Base-by-base conservation (phyloP, 2,797 vertebrate species). In the Pteropus rufus region DNA sequence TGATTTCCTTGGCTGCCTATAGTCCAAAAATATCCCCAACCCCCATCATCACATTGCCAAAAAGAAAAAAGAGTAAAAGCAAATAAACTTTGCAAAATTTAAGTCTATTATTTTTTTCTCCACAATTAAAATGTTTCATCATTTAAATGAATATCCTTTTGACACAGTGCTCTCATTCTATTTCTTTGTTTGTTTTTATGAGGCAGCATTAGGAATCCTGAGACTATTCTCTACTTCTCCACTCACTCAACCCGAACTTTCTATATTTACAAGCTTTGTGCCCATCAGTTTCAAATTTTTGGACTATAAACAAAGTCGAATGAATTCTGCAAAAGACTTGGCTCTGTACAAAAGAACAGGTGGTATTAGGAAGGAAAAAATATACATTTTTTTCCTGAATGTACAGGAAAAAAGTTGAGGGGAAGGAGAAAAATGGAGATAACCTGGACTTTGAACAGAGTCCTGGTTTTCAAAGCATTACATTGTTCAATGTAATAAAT, bases 1-100 rank as follows among this genome's bases (percentile, higher is more conserved):
- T 94, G 39, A 73, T 72, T 96, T 94, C 82, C 46, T 95, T 94
- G 92, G 80, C 89, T 80, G 18, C 9, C 19, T n/a, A 4, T 11
- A 89, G 72, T 16, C 34, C 62, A 87, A 73, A 26, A 49, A 54
- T 34, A 23, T 70, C 54, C 72, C 52, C 69, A 83, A 34, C 24
- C 23, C 12, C 77, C 8, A 52, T 18, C 9, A 49, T 39, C 14
- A 19, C 16, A 10, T 15, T 95, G 77, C 85, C 88, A 87, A 89
- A 92, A 94, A 72, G 75, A 49, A 52, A 58, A 64, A n/a, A 46
- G 21, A 89, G 4, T 24, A 60, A 94, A 52, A 94, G 31, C 89
- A 34, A 34, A 82, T 12, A 14, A 36, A 46, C 21, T 36, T 46
- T 24, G 12, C 36, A 79, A 82, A 83, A 88, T 84, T 41, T 67